Percentiles rank a stretch among this genome's conserved stretches.
These are phyloP conservation scores for Idaea dimidiata DNA, from an alignment of 2,888 invertebrate genomes.

Conservation along the genomic window DNA sequence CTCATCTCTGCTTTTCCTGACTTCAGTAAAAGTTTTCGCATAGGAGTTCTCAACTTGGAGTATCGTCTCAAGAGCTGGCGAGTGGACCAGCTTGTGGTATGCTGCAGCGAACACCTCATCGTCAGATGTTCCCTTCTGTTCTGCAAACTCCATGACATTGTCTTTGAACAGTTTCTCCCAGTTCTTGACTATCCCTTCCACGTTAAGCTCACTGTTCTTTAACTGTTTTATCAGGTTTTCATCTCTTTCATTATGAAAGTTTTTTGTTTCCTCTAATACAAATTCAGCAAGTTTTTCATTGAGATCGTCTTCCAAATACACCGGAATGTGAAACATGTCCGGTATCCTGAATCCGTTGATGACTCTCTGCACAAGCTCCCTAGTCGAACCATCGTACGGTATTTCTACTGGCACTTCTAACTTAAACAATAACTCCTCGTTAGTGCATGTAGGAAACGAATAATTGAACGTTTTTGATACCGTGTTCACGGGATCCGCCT, in stretches of 20 bases:
- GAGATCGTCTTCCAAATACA: slow-evolving; percentile 84
- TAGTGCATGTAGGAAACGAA: slow-evolving; percentile 81
- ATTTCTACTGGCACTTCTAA: slow-evolving; percentile 83
- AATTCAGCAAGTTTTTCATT: slow-evolving; percentile 82
- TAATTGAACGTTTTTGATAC: slow-evolving; percentile 65
- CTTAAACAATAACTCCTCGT: slow-evolving; percentile 73
- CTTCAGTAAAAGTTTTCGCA: slow-evolving; percentile 88
- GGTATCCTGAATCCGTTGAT: slow-evolving; percentile 86
- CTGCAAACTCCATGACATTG: slow-evolving; percentile 92
- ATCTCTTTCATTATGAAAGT: slow-evolving; percentile 84
- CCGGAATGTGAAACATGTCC: slow-evolving; percentile 85
- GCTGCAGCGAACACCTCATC: slow-evolving; percentile 87
- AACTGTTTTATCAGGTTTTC: slow-evolving; percentile 82
- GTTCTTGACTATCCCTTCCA: slow-evolving; percentile 87
- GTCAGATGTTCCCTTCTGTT: slow-evolving; percentile 85
- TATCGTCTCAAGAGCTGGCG: slow-evolving; percentile 92
- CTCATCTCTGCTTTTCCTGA: slow-evolving; percentile 86
- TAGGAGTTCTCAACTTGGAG: slow-evolving; percentile 93
- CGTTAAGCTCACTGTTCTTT: slow-evolving; percentile 83
- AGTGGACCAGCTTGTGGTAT: slow-evolving; percentile 91
- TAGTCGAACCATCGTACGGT: slow-evolving; percentile 79
- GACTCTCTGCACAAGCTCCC: slow-evolving; percentile 84
- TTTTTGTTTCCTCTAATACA: slow-evolving; percentile 83
- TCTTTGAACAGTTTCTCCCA: slow-evolving; percentile 91
- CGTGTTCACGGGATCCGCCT: slow-evolving; percentile 50